Evolutionary conservation across 2,113 vertebrate genomes (phyloP).

Genomic region (Callocephalon fimbriatum): DNA sequence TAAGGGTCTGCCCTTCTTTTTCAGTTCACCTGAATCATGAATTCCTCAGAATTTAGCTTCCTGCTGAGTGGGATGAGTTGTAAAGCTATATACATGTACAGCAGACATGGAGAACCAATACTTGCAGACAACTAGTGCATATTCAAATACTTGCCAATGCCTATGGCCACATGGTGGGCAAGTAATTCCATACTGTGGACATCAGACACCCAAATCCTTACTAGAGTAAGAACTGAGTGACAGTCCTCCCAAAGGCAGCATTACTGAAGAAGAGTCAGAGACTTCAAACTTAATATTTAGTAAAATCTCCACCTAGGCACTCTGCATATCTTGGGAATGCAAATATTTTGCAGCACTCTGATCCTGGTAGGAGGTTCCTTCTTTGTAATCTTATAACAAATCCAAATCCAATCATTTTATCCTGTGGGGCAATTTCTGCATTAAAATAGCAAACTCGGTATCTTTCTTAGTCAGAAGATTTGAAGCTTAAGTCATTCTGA

Average conservation of each 20-base stretch:
- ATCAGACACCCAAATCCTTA: not conserved
- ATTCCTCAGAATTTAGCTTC: not conserved
- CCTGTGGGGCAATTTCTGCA: not conserved
- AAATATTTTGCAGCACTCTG: slow-evolving; percentile 17
- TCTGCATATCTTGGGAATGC: not conserved
- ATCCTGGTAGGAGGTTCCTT: slow-evolving; percentile 7
- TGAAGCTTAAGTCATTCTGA: not conserved
- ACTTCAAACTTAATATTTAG: not conserved
- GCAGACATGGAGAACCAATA: not conserved
- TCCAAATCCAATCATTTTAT: not conserved
- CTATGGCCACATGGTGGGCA: not conserved
- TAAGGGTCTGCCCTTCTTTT: not conserved
- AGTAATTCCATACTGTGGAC: not conserved
- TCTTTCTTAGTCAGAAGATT: not conserved
- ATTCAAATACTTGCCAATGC: not conserved
- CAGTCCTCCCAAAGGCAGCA: not conserved
- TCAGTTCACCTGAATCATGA: accelerated
- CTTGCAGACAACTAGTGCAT: not conserved
- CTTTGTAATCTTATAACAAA: not conserved
- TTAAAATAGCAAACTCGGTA: not conserved
- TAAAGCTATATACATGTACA: not conserved
- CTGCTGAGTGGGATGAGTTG: not conserved
- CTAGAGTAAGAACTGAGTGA: not conserved
- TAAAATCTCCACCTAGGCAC: slow-evolving; percentile 16
- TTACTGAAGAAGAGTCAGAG: not conserved